Percentiles rank a stretch among this genome's conserved stretches.
phyloP scores from a whole-genome alignment of 2,888 invertebrate genomes.

The Agrilus cyanescens region DNA sequence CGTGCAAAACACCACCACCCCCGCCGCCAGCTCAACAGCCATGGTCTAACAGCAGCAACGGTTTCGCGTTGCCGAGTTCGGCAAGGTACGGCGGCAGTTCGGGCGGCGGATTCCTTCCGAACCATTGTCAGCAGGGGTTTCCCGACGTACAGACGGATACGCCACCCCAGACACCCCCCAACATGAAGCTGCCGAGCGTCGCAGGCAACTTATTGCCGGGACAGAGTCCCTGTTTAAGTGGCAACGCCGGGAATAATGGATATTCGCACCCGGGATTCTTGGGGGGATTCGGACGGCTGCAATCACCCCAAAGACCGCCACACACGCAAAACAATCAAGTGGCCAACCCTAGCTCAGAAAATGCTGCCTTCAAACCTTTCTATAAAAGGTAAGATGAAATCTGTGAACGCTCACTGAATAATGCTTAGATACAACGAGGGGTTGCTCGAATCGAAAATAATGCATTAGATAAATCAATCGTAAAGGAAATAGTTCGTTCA shows the following conservation, averaged over 20 bases:
- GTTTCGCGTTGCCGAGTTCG: constrained; percentile 44
- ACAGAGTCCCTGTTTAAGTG: constrained; percentile 36
- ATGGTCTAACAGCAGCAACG: constrained; percentile 39
- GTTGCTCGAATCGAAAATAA: too few species aligned
- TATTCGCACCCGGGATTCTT: constrained; percentile 41
- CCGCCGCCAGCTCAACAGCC: constrained; percentile 48
- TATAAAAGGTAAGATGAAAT: constrained; percentile 66
- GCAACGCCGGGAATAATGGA: constrained; percentile 43
- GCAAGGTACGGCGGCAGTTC: constrained; percentile 22
- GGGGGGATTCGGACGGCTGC: constrained; percentile 33
- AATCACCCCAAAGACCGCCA: constrained; percentile 33
- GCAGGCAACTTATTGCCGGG: constrained; percentile 55
- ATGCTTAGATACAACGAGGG: too few species aligned
- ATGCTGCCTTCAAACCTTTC: constrained; percentile 76
- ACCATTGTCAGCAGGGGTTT: constrained; percentile 58
- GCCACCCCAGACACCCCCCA: constrained; percentile 88
- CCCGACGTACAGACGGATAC: constrained; percentile 83
- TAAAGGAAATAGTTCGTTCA: too few species aligned
- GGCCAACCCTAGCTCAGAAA: constrained; percentile 36
- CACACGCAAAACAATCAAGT: constrained; percentile 36
- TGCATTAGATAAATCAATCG: too few species aligned
- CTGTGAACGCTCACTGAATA: neutral
- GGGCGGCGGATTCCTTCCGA: constrained; percentile 55
- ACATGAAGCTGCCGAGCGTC: constrained; percentile 79
- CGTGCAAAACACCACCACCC: constrained; percentile 85